Conservation (phyloP, 2,888 invertebrate genomes). For the Hirtodrosophila duncani region DNA sequence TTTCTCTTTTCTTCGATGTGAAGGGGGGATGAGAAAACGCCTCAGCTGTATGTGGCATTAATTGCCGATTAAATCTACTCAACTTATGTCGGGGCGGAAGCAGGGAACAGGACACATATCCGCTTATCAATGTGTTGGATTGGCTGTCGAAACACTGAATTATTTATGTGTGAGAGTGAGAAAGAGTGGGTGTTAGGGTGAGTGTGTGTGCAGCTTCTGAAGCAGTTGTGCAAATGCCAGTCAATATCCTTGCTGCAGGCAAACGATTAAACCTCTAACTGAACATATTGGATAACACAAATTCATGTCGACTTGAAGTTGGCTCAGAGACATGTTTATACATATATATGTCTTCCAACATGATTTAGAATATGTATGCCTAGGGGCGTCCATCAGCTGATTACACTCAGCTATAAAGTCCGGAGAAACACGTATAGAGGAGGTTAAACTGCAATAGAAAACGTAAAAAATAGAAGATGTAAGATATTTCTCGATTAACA, state of each 20-base stretch:
- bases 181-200: background rate
- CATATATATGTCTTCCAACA: too few species aligned
- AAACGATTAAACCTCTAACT: constrained; percentile 25
- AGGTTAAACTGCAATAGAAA: too few species aligned
- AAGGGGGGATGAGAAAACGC: constrained; percentile 5
- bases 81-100: constrained; percentile 12
- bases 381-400: too few species aligned
- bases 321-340: too few species aligned
- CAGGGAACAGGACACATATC: background rate
- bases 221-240: constrained; percentile 43
- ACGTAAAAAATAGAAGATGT: too few species aligned
- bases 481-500: too few species aligned
- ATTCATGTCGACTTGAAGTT: background rate
- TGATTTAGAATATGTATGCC: too few species aligned
- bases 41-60: constrained; percentile 51
- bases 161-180: constrained; percentile 15
- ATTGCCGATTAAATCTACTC: constrained; percentile 50
- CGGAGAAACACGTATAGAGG: too few species aligned
- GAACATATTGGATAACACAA: background rate
- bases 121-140: constrained; percentile 17
- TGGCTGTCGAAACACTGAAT: constrained; percentile 28
- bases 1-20: constrained; percentile 13
- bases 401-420: too few species aligned
- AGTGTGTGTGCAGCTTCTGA: constrained; percentile 9
- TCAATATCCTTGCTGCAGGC: constrained; percentile 25